Evolutionary conservation across 2,113 vertebrate species (phyloP), one percentile per base, ranked within the genome.

Genomic region (Paralichthys olivaceus): DNA sequence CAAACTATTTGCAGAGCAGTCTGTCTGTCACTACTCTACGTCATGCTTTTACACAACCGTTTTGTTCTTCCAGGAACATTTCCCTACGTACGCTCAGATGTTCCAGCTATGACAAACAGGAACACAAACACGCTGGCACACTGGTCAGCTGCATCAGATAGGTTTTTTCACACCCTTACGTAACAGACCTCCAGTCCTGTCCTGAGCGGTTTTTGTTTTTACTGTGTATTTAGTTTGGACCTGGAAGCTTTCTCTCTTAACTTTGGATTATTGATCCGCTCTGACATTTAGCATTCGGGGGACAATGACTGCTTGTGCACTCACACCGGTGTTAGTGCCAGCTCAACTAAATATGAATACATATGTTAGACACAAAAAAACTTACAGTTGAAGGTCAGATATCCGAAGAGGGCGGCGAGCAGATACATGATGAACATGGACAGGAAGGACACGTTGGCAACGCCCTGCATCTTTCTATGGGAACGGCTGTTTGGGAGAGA

Each of bases 381-480:
- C 77, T 97, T 81, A 99, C 98, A 84, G 25, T 96, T 96, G 92
- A 99, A 99, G 25, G 98, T 99, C 92, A 99, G 93, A 84, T 99
- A 99, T 90, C 98, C 98, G 2, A 99, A 99, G 59, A 99, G 95
- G 58, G 98, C 98, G 45, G 98, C 97, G 90, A 99, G 84, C 75
- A 99, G 94, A 80, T 99, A 99, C 98, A 97, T 99, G 84, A 99
- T 84, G 91, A 98, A 98, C 97, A 99, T 99, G 71, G 96, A 93
- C 81, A 98, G 93, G 86, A 99, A 99, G 54, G 98, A 99, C 20
- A 99, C 95, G 12, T 98, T 98, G 80, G 98, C 98, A 32, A 99
- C 98, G 0, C 90, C 94, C 95, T 98, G 98, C 98, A 99, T 99
- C 91, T 94, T 97, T 85, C 72, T 94, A 47, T 96, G 96, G 84